Evolutionary conservation across 2,797 vertebrate species (phyloP), one percentile per base, ranked within the genome.

Genomic region (Antennarius maculatus): DNA sequence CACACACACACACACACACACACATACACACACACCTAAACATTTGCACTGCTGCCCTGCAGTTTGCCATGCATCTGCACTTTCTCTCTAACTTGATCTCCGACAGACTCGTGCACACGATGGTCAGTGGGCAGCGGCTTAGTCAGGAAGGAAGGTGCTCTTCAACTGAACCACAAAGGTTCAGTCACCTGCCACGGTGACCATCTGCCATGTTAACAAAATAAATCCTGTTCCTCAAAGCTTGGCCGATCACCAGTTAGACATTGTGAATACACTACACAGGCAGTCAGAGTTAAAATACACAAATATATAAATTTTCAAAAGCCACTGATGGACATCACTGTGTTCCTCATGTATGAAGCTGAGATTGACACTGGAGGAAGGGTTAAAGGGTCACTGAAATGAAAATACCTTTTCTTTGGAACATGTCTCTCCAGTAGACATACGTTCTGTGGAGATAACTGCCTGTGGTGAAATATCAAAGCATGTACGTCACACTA

Each of bases 11-110:
- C 23, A 23, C 23, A 23, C 23, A 2, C 23, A 23, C 18, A 23
- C 23, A 23, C 14, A 53, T 14, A 48, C 12, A 62, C 6, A 39
- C 1, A 31, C 23, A 23, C 23, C 31, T 34, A 34, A 34, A 34
- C 7, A 34, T 5, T 34, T 3, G 10, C 7, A 46, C 18, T 42
- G 67, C 67, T 60, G 59, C 54, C 58, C 17, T 51, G 67, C 58
- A 74, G 48, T 67, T 73, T 61, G 67, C 58, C 57, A 61, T 54
- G 59, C 71, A 74, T 83, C 73, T 75, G 68, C 59, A 75, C 64
- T 67, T 42, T 56, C 34, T 31, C 39, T 66, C 65, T 15, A 3
- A 29, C 2, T 49, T 55, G 47, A 63, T 57, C 58, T 56, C 48
- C 61, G 60, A 55, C 56, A 74, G 62, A 55, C 28, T 69, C 54